Evolutionary conservation across 2,797 vertebrate genomes (phyloP).

Genomic region (Myiotriccus ornatus): DNA sequence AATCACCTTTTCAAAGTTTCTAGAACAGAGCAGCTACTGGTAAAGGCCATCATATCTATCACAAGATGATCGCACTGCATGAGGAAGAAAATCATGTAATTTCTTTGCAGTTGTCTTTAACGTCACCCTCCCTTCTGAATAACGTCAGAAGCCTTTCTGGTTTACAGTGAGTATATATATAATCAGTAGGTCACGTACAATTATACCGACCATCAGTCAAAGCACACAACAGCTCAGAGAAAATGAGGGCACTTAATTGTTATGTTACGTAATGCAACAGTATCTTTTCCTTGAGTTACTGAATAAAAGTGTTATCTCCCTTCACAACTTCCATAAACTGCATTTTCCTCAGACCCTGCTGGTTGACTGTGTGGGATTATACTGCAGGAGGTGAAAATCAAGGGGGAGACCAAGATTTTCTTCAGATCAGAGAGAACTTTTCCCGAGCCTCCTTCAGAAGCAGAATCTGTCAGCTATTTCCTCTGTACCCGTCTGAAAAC

Average conservation of each 20-base stretch:
- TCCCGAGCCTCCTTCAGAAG: not conserved
- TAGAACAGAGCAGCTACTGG: not conserved
- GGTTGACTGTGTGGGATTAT: not conserved
- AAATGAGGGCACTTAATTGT: not conserved
- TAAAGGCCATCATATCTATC: not conserved
- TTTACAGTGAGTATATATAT: not conserved
- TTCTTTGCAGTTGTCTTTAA: not conserved
- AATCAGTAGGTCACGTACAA: not conserved
- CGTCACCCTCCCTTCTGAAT: not conserved
- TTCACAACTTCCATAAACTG: not conserved
- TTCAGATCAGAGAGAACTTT: not conserved
- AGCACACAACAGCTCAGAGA: not conserved
- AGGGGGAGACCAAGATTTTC: not conserved
- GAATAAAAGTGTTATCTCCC: not conserved
- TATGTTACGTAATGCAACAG: not conserved
- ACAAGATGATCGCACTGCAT: not conserved
- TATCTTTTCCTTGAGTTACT: not conserved
- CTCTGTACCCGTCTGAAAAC: not conserved
- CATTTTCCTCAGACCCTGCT: not conserved
- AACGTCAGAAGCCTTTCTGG: not conserved
- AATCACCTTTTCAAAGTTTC: not conserved
- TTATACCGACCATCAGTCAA: not conserved
- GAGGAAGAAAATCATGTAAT: not conserved
- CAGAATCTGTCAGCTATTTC: not conserved
- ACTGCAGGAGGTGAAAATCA: not conserved